phyloP scores from a whole-genome alignment of 2,888 invertebrate genomes.

The Pandemis corylana region DNA sequence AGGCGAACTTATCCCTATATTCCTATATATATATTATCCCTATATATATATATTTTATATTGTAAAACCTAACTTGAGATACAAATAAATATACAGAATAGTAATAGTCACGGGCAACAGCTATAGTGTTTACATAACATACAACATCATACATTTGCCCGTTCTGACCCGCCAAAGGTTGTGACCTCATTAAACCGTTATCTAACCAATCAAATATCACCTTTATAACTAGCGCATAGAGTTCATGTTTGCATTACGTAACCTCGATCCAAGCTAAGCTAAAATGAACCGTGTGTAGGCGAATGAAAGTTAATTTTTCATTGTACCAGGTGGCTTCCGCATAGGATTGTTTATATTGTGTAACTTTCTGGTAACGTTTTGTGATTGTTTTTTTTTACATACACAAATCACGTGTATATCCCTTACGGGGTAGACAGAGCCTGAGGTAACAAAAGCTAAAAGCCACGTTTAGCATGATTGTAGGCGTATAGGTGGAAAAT shows the following conservation, averaged over 20 bases:
- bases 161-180: slow-evolving; percentile 25
- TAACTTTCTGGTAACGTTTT: slow-evolving; percentile 12
- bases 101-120: no score
- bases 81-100: no score
- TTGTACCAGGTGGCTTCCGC: not conserved
- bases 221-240: slow-evolving; percentile 17
- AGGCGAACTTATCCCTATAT: no score
- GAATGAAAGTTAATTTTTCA: not conserved
- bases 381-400: slow-evolving; percentile 9
- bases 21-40: no score
- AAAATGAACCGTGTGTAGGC: not conserved
- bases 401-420: no score
- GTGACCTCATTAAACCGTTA: slow-evolving; percentile 18
- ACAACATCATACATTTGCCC: slow-evolving; percentile 2
- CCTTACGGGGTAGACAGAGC: no score
- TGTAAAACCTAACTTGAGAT: no score
- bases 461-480: no score
- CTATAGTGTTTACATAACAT: slow-evolving; percentile 14
- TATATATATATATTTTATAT: no score
- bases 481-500: no score
- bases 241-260: slow-evolving; percentile 32
- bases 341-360: not conserved
- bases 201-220: slow-evolving; percentile 25
- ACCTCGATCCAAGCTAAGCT: not conserved
- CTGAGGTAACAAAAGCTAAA: no score